phyloP scores from a whole-genome alignment of 1,140 invertebrate genomes.

The Bombus soroeensis region DNA sequence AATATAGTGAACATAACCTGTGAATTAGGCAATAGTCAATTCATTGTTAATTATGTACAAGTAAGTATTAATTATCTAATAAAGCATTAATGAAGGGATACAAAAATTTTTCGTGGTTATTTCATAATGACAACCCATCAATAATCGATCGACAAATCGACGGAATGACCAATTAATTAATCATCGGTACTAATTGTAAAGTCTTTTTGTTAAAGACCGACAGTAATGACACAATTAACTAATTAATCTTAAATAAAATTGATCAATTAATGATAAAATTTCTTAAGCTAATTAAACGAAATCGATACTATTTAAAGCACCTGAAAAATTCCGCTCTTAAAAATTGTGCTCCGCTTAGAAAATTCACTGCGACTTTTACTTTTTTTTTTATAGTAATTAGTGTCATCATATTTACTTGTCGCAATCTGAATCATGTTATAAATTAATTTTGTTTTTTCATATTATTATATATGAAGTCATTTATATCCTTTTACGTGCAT shows the following conservation, averaged over 20 bases:
- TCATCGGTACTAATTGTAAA: conserved; percentile 14
- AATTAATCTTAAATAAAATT: conserved; percentile 4
- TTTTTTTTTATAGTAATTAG: neutral
- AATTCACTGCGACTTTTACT: conserved; percentile 33
- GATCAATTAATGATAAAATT: neutral
- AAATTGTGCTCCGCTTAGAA: conserved; percentile 47
- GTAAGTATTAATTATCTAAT: neutral
- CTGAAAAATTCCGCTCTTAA: conserved; percentile 12
- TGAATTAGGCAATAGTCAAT: neutral
- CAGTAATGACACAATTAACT: conserved; percentile 25
- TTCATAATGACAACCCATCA: neutral
- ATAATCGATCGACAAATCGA: conserved; percentile 2
- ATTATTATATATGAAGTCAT: conserved; percentile 20
- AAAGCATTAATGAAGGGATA: neutral
- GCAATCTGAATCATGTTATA: neutral
- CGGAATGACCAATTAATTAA: conserved; percentile 25
- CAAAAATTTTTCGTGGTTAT: neutral
- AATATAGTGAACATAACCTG: neutral
- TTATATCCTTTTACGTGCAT: conserved; percentile 35
- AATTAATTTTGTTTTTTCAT: conserved; percentile 27
- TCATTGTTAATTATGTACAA: conserved; percentile 25
- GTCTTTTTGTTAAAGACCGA: conserved; percentile 32
- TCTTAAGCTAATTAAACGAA: conserved; percentile 8
- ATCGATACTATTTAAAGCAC: conserved; percentile 34
- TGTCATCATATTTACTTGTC: neutral